These are phyloP conservation scores for Harmothoe impar DNA, from an alignment of 2,888 invertebrate genomes.

Conservation along the genomic window DNA sequence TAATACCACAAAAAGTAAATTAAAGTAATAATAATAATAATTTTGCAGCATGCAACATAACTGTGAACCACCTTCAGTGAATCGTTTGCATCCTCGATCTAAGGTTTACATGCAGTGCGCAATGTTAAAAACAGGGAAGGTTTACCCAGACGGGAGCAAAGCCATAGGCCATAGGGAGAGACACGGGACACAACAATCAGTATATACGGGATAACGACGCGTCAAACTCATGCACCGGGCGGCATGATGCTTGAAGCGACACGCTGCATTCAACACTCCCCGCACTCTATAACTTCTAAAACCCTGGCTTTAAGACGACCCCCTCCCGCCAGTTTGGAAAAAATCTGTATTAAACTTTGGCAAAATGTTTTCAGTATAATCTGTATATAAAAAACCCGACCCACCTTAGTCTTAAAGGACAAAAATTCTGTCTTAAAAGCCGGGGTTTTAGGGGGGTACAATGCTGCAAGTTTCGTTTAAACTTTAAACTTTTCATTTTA, in stretches of 20 bases:
- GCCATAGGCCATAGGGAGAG: conserved; percentile 47
- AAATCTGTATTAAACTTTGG: too few relatives aligned
- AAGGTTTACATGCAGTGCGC: conserved; percentile 46
- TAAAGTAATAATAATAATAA: too few relatives aligned
- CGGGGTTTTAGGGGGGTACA: too few relatives aligned
- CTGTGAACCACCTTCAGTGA: conserved; percentile 40
- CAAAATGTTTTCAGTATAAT: too few relatives aligned
- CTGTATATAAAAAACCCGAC: too few relatives aligned
- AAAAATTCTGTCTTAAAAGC: too few relatives aligned
- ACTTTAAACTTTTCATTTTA: too few relatives aligned
- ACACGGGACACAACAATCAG: conserved; percentile 42
- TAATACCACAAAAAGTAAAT: too few relatives aligned
- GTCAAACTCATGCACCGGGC: conserved; percentile 9
- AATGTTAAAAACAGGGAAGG: conserved; percentile 45
- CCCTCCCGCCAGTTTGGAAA: too few relatives aligned
- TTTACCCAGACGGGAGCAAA: conserved; percentile 54
- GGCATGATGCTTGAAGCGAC: not conserved
- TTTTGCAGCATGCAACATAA: not conserved
- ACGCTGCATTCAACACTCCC: not conserved
- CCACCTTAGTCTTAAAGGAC: too few relatives aligned
- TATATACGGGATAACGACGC: conserved; percentile 8
- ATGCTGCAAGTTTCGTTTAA: too few relatives aligned
- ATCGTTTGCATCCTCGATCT: conserved; percentile 54
- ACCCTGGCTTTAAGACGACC: too few relatives aligned
- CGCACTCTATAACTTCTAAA: not conserved